A percentile compares a stretch with the other conserved stretches of the same genome.
These are phyloP conservation scores for Neelides folsomi DNA, from an alignment of 2,888 invertebrate species.

Conservation along the genomic window DNA sequence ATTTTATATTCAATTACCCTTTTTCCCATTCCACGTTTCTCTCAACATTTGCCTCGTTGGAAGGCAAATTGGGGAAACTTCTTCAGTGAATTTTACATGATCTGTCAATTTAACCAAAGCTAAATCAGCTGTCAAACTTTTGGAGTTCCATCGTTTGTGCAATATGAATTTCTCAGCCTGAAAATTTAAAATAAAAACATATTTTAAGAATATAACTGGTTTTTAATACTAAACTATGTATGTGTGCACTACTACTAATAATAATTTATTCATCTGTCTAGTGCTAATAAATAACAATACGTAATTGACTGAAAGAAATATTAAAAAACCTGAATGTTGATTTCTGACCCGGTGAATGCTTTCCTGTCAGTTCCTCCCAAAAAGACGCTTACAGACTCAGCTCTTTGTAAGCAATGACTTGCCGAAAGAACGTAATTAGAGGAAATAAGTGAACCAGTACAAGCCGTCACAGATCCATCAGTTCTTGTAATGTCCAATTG, in stretches of 20 bases:
- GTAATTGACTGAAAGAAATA: not conserved
- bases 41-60: slow-evolving; percentile 18
- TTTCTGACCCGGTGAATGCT: slow-evolving; percentile 25
- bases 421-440: slow-evolving; percentile 26
- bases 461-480: slow-evolving; percentile 28
- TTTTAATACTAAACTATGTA: too few relatives aligned
- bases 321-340: slow-evolving; percentile 20
- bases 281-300: too few relatives aligned
- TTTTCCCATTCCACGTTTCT: slow-evolving; percentile 23
- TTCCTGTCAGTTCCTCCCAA: slow-evolving; percentile 30
- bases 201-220: too few relatives aligned
- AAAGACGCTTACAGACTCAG: slow-evolving; percentile 29
- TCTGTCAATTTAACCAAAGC: slow-evolving; percentile 29
- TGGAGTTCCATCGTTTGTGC: slow-evolving; percentile 27
- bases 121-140: slow-evolving; percentile 25
- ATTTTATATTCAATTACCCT: slow-evolving; percentile 7
- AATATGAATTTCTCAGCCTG: slow-evolving; percentile 32
- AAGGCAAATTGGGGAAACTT: slow-evolving; percentile 29
- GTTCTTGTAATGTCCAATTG: slow-evolving; percentile 31
- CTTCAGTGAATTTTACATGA: slow-evolving; percentile 23
- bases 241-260: too few relatives aligned
- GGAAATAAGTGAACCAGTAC: slow-evolving; percentile 27
- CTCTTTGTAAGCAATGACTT: slow-evolving; percentile 27
- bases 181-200: too few relatives aligned
- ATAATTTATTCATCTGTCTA: too few relatives aligned